Evolutionary conservation across 2,797 vertebrate species (phyloP), one percentile per base, ranked within the genome.

Genomic region (Neosalanx taihuensis): DNA sequence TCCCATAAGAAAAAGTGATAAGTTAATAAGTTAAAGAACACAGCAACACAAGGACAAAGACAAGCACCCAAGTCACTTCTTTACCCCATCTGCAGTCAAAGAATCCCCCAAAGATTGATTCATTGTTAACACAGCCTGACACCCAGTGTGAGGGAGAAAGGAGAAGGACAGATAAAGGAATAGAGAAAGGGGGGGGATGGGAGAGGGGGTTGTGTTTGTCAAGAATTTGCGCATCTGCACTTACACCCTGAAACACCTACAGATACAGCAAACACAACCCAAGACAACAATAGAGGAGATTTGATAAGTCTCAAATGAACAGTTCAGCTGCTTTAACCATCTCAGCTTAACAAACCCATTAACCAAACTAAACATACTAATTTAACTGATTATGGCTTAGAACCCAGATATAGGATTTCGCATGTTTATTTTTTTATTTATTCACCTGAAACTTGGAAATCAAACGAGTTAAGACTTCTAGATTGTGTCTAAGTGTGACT

Each of bases 51-150:
- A 82, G 85, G 86, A 91, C 88, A 90, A 92, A 88, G 88, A 87
- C 73, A 82, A 75, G 87, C 86, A 90, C 85, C 83, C 85, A 87
- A 85, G 89, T 90, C 88, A 88, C 88, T 90, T 86, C 83, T 91
- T 88, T 89, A 85, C 84, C 91, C 92, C 92, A 92, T 91, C 91
- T 91, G 90, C 90, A 91, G 92, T 93, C 91, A 94, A 93, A 93
- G 91, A 92, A 89, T 87, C 85, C 88, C 89, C 88, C 84, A 88
- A 93, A 93, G 92, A 93, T 92, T 93, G 92, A 94, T 93, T 94
- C 90, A 94, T 92, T 93, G 92, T 93, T 93, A 94, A 94, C 89
- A 78, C 88, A 87, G 90, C 87, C 91, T 92, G 92, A 93, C 92
- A 92, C 90, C 88, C 89, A 85, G 88, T 88, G 90, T 88, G 90